phyloP scores from a whole-genome alignment of 2,797 vertebrate species.

The Sebastes itinus region DNA sequence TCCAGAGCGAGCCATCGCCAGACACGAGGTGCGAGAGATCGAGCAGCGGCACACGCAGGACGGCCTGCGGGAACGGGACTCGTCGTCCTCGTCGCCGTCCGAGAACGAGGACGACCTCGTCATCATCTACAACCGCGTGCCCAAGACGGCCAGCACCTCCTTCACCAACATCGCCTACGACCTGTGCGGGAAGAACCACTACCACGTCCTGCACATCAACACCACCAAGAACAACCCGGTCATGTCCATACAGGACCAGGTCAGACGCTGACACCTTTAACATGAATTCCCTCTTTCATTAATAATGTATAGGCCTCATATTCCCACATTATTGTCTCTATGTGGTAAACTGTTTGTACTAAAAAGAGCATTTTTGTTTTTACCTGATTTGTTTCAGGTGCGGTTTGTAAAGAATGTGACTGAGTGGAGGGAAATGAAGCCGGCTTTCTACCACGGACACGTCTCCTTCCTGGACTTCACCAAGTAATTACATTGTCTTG shows the following conservation, averaged over 20 bases:
- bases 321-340: neutral
- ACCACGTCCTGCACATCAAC: constrained; percentile 98
- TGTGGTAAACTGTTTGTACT: neutral
- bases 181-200: constrained; percentile 94
- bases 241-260: constrained; percentile 99
- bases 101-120: constrained; percentile 90
- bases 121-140: constrained; percentile 97
- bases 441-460: constrained; percentile 97
- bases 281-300: neutral
- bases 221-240: constrained; percentile 99
- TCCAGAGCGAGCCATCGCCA: constrained; percentile 94
- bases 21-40: constrained; percentile 96
- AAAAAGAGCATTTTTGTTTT: neutral
- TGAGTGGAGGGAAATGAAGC: constrained; percentile 98
- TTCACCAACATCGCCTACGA: constrained; percentile 99
- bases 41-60: constrained; percentile 93
- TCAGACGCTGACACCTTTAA: constrained; percentile 58
- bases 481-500: constrained; percentile 60
- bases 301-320: neutral
- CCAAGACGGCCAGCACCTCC: constrained; percentile 98
- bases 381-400: constrained; percentile 60
- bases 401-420: constrained; percentile 97
- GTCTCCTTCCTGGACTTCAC: constrained; percentile 95
- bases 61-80: constrained; percentile 81
- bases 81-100: constrained; percentile 42